These are phyloP conservation scores for Imbricaverruca yamaguchii DNA, from an alignment of 2,888 invertebrate genomes.

Conservation along the genomic window DNA sequence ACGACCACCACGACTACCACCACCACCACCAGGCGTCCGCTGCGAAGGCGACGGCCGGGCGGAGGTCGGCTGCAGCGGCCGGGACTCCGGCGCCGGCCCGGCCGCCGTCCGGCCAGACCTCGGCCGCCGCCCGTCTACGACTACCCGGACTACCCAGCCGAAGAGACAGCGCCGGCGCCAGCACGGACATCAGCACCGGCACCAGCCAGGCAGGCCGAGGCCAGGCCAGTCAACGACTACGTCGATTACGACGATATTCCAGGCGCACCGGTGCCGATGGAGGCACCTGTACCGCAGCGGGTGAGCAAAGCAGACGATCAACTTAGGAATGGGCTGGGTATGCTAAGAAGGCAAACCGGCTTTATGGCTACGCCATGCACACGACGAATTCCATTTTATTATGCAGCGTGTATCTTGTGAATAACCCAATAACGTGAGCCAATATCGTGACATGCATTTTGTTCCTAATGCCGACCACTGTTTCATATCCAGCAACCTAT, in stretches of 20 bases:
- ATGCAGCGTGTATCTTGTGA: too few species aligned
- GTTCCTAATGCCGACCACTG: too few species aligned
- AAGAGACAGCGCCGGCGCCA: neutral
- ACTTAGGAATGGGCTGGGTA: too few species aligned
- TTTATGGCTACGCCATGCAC: too few species aligned
- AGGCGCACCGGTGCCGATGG: neutral
- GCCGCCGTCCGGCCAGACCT: neutral
- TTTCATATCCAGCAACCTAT: too few species aligned
- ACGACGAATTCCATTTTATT: too few species aligned
- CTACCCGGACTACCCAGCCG: slow-evolving; percentile 10
- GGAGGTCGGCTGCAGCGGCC: neutral
- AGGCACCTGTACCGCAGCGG: neutral
- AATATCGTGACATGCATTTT: too few species aligned
- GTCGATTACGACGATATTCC: neutral
- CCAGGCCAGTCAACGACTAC: neutral
- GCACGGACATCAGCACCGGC: neutral
- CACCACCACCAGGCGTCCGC: slow-evolving; percentile 25
- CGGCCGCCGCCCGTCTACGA: neutral
- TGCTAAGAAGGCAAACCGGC: too few species aligned
- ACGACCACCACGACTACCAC: slow-evolving; percentile 32
- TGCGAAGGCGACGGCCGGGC: neutral
- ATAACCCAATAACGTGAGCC: too few species aligned
- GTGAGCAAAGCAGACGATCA: neutral
- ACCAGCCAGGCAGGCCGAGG: neutral
- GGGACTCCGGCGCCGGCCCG: neutral